Evolutionary conservation across 2,888 invertebrate species (phyloP), one percentile per base, ranked within the genome.

Genomic region (Cephus nigrinus): DNA sequence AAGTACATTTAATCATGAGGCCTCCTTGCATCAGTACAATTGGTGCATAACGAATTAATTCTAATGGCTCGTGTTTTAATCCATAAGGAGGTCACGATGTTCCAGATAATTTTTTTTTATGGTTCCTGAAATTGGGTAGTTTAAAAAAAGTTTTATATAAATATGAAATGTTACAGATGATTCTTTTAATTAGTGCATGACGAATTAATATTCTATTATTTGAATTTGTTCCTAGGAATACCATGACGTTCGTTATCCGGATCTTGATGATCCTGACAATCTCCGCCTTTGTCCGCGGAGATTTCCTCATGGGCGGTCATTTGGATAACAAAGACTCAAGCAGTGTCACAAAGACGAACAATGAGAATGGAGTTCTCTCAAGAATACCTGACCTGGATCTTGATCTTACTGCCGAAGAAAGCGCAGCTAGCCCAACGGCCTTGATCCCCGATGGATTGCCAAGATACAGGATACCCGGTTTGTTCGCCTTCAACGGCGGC

Each of bases 401-500:
- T 75, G 71, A n/a, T 80, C 79, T 75, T 75, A 80, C 77, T 55
- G 69, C 79, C 12, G 76, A 81, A 74, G 76, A 82, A 80, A 81
- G 79, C 73, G 33, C 74, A 30, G 23, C 75, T 40, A 77, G 68
- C 73, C 68, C 80, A 75, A 76, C 72, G 11, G 69, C 79, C 12
- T 75, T 82, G 31, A 69, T 81, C 34, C 69, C 82, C 15, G 76
- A 75, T 68, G 75, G 55, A 75, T 68, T 69, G 30, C 55, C 55
- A 55, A 23, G 89, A 81, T 90, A 89, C 80, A 87, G 88, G 76
- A 81, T 90, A 32, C 88, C 90, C 32, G 78, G 34, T 4, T 89
- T 87, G 78, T 91, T 89, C 80, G 90, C 91, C 35, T 94, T 95
- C 87, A 95, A 95, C 86, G 94, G 94, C 80, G 95, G 95, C 30